Base-by-base conservation (phyloP, 2,113 vertebrate genomes). In the Pagrus major region DNA sequence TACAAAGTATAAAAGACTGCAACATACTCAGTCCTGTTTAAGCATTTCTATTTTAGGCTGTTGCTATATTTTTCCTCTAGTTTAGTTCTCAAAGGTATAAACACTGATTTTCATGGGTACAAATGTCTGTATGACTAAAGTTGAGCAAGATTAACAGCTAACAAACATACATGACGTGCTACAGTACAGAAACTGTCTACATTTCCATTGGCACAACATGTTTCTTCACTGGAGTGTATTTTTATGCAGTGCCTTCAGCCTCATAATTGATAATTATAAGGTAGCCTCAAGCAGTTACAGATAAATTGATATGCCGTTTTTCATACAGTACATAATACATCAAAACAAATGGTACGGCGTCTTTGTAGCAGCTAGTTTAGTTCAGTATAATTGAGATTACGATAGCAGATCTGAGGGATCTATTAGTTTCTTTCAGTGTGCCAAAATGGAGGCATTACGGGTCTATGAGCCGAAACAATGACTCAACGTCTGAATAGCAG, bases 281-380 rank as follows among this genome's bases (percentile, higher is more conserved):
- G 65, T 39, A 35, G 51, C 21, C 12, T 76, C 33, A 37, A 74
- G 72, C 49, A 18, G 58, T 5, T n/a, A 71, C 25, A 71, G 46
- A 85, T 47, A 72, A 41, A 46, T 3, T 39, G 15, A 23, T 14
- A 60, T 67, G 52, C 31, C 72, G 74, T 86, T 74, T 82, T 52
- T 90, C 64, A 80, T 54, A 54, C 9, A 42, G 27, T 47, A 31
- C 6, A 54, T 71, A 75, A 78, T 71, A 71, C 69, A 80, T 87
- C 60, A 86, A 70, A 87, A 84, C 27, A 74, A 80, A 65, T 29
- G 4, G 4, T 14, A 31, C 35, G 18, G 15, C 3, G 1, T 37
- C 8, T 81, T 56, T 73, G 44, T 44, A 65, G 64, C 31, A 29
- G n/a, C 29, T 35, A 41, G 25, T 70, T 78, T 35, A 74, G 33